Conservation (phyloP, 2,797 vertebrate species). For the Acrocephalus scirpaceus region DNA sequence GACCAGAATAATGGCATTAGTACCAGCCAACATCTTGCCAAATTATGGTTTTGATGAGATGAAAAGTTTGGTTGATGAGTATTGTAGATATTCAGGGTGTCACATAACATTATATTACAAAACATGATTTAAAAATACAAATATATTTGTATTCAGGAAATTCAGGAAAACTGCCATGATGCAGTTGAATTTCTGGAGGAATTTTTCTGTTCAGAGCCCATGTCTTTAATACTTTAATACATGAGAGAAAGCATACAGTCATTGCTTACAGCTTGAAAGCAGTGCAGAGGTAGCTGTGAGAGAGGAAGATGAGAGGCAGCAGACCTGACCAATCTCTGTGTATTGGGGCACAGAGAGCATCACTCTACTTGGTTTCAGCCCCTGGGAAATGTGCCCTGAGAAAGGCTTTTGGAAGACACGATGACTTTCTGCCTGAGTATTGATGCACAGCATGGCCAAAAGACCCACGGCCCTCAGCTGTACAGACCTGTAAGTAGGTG, state of each 20-base stretch:
- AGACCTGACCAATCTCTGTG: accelerated
- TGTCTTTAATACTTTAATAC: background rate
- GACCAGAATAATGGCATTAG: background rate
- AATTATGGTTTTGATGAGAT: background rate
- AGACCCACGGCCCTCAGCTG: background rate
- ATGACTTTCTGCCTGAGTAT: background rate
- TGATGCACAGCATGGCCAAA: background rate
- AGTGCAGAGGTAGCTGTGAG: background rate
- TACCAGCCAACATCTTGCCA: background rate
- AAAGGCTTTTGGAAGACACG: background rate
- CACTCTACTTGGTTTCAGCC: background rate
- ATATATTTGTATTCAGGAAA: background rate
- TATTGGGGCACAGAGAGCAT: background rate
- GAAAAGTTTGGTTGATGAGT: background rate
- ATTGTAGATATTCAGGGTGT: background rate
- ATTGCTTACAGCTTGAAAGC: background rate
- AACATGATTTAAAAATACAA: background rate
- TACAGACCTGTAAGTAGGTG: background rate
- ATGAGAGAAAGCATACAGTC: background rate
- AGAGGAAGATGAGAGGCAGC: background rate
- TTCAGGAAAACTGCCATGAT: background rate
- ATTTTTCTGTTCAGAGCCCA: background rate
- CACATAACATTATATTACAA: background rate
- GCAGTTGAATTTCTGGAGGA: background rate
- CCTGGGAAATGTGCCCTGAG: background rate